phyloP scores from a whole-genome alignment of 2,113 vertebrate genomes.

The Macaca mulatta region DNA sequence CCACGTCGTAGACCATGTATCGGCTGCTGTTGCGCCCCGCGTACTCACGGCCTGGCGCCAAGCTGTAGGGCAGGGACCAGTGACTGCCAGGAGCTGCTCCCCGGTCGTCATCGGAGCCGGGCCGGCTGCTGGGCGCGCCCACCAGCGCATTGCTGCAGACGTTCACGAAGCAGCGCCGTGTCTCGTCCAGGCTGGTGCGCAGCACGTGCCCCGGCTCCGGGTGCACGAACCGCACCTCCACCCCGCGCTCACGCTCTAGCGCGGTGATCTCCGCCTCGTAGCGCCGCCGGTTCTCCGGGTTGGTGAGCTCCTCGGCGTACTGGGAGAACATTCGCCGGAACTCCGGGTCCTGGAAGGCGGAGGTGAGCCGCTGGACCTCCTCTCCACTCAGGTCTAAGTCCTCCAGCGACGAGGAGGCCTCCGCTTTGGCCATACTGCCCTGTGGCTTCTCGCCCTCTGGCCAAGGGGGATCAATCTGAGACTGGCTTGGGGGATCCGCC shows the following conservation, averaged over 20 bases:
- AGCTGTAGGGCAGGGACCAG: conserved; percentile 91
- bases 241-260: conserved; percentile 91
- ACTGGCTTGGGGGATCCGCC: fast-evolving
- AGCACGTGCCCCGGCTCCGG: conserved; percentile 89
- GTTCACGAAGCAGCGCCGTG: conserved; percentile 91
- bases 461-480: background rate
- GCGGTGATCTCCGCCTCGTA: conserved; percentile 91
- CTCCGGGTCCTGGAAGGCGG: conserved; percentile 89
- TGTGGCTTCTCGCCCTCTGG: background rate
- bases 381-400: conserved; percentile 89
- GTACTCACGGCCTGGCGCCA: conserved; percentile 88
- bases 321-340: conserved; percentile 89
- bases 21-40: conserved; percentile 81
- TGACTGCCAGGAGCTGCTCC: conserved; percentile 71
- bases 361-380: conserved; percentile 85
- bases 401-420: conserved; percentile 75
- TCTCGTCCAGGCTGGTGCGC: conserved; percentile 87
- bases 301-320: conserved; percentile 88
- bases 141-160: conserved; percentile 88
- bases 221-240: conserved; percentile 89
- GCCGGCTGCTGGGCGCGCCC: conserved; percentile 77
- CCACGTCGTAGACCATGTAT: conserved; percentile 89
- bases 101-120: conserved; percentile 50
- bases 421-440: conserved; percentile 68
- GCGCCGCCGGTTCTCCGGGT: conserved; percentile 87